Evolutionary conservation across 1,140 invertebrate species (phyloP).

Genomic region (Ooceraea biroi): DNA sequence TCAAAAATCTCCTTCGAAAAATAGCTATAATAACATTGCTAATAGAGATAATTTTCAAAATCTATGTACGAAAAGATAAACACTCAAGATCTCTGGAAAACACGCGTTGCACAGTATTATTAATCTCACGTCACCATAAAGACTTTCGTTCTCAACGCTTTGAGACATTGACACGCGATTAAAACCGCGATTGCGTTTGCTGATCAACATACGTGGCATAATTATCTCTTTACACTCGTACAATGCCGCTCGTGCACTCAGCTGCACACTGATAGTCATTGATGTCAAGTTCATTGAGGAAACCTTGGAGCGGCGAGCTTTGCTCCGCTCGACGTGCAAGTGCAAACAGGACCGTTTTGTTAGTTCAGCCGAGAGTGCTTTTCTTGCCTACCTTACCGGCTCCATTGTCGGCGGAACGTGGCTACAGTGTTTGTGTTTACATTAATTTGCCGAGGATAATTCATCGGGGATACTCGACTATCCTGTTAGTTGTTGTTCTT

Average conservation of each 20-base stretch:
- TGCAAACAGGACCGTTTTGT: constrained; percentile 63
- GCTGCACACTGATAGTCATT: constrained; percentile 58
- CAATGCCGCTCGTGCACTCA: constrained; percentile 28
- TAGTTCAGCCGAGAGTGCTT: constrained; percentile 59
- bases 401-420: constrained; percentile 50
- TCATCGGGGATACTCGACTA: constrained; percentile 54
- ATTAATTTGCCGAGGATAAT: constrained; percentile 64
- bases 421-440: constrained; percentile 62
- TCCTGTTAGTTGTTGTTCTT: constrained; percentile 46
- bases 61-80: too few relatives aligned
- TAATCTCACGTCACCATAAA: neutral
- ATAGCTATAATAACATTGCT: neutral
- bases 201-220: constrained; percentile 29
- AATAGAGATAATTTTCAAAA: too few relatives aligned
- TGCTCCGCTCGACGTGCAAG: constrained; percentile 45
- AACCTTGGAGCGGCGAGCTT: constrained; percentile 50
- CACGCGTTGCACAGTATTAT: neutral
- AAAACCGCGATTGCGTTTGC: constrained; percentile 14
- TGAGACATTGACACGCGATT: constrained; percentile 1
- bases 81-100: neutral
- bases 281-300: constrained; percentile 58
- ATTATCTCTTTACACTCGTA: constrained; percentile 54
- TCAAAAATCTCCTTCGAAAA: neutral
- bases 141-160: neutral
- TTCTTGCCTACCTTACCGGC: constrained; percentile 52